These are phyloP conservation scores for Anomalospiza imberbis DNA, from an alignment of 2,797 vertebrate genomes.

Conservation along the genomic window DNA sequence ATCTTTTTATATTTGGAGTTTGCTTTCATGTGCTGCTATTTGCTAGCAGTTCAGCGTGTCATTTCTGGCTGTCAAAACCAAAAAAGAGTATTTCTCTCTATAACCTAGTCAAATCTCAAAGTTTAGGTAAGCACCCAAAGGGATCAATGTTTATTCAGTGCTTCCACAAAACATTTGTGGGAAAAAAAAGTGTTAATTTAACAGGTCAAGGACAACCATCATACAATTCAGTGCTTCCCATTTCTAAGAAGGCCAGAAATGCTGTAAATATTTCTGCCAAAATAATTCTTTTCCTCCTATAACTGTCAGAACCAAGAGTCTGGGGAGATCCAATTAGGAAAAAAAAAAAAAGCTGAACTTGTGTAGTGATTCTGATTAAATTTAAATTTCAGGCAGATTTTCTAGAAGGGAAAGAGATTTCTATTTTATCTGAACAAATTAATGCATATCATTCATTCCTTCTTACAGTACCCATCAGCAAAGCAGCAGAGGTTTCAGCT, in stretches of 20 bases:
- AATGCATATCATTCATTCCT: neutral
- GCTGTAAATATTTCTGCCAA: neutral
- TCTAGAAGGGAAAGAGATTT: neutral
- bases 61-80: neutral
- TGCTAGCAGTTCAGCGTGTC: neutral
- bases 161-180: neutral
- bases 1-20: conserved; percentile 12
- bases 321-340: neutral
- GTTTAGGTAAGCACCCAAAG: neutral
- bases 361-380: neutral
- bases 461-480: neutral
- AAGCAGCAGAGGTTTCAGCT: conserved; percentile 13
- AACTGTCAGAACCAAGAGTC: neutral
- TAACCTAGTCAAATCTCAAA: neutral
- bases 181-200: neutral
- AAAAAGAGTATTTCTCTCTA: neutral
- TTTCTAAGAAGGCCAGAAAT: neutral
- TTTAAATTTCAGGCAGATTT: neutral
- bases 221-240: neutral
- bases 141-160: neutral
- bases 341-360: neutral
- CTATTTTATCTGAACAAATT: conserved; percentile 19
- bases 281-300: neutral
- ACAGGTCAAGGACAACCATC: neutral
- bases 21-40: neutral